Evolutionary conservation across 2,888 invertebrate genomes (phyloP).

Genomic region (Busseola fusca): DNA sequence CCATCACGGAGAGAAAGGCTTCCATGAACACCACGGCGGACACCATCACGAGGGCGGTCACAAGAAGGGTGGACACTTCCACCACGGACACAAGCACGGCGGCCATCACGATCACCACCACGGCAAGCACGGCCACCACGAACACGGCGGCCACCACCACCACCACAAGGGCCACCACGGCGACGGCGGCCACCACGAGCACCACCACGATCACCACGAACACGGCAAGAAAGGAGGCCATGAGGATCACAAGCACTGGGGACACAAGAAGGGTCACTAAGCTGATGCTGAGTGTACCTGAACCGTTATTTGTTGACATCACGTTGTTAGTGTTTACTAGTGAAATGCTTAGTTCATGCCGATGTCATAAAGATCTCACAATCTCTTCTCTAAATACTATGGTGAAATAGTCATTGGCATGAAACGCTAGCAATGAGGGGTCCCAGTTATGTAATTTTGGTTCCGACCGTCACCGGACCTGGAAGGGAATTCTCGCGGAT

Average conservation of each 20-base stretch:
- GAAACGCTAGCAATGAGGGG: conserved; percentile 37
- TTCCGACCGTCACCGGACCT: conserved; percentile 26
- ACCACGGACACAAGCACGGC: conserved; percentile 91
- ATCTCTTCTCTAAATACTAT: not conserved
- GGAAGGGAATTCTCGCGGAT: conserved; percentile 39
- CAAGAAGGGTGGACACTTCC: conserved; percentile 92
- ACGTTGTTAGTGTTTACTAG: too few relatives aligned
- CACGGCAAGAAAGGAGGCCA: conserved; percentile 93
- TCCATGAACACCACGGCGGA: conserved; percentile 93
- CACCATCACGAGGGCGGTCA: conserved; percentile 91
- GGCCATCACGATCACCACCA: conserved; percentile 87
- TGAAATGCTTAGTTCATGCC: not conserved
- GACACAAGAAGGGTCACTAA: conserved; percentile 87
- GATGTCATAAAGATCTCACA: not conserved
- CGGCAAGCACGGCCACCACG: conserved; percentile 91
- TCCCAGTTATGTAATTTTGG: conserved; percentile 53
- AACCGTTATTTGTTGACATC: conserved; percentile 65
- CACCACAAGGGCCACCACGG: conserved; percentile 90
- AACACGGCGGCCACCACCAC: conserved; percentile 90
- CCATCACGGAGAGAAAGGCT: conserved; percentile 93
- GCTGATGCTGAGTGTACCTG: conserved; percentile 48
- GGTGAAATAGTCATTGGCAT: conserved; percentile 32
- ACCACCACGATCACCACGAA: conserved; percentile 89
- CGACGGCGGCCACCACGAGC: conserved; percentile 90
- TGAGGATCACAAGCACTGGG: conserved; percentile 93